phyloP scores from a whole-genome alignment of 2,797 vertebrate species.

The Gymnoscopelus braueri region DNA sequence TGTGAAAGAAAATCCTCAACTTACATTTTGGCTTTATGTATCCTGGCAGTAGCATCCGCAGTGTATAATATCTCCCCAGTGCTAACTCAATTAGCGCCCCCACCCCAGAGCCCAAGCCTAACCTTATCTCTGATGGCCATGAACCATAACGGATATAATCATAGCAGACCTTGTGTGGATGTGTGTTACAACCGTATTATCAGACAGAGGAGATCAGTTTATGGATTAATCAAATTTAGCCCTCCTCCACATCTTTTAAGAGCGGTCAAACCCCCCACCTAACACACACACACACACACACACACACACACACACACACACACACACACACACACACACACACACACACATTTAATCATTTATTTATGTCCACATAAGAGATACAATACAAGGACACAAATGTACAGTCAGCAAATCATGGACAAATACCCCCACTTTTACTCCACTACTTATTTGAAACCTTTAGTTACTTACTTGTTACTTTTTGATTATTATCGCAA shows the following conservation, averaged over 20 bases:
- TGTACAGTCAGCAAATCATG: no score
- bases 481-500: no score
- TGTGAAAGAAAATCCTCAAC: constrained; percentile 17
- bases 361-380: no score
- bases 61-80: constrained; percentile 46
- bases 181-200: constrained; percentile 75
- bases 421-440: no score
- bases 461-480: no score
- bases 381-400: no score
- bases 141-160: constrained; percentile 80
- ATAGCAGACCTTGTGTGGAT: constrained; percentile 65
- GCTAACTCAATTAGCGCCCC: constrained; percentile 67
- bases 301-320: no score
- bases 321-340: no score
- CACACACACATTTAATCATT: no score
- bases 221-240: constrained; percentile 80
- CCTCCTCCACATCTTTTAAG: constrained; percentile 53
- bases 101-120: constrained; percentile 58
- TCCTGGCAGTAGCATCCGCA: constrained; percentile 41
- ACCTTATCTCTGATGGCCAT: constrained; percentile 71
- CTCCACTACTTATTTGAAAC: no score
- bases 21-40: constrained; percentile 49
- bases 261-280: constrained; percentile 18
- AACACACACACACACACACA: no score
- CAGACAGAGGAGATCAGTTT: constrained; percentile 76